These are phyloP conservation scores for Macroglossus sobrinus DNA, from an alignment of 2,113 vertebrate species.

Conservation along the genomic window DNA sequence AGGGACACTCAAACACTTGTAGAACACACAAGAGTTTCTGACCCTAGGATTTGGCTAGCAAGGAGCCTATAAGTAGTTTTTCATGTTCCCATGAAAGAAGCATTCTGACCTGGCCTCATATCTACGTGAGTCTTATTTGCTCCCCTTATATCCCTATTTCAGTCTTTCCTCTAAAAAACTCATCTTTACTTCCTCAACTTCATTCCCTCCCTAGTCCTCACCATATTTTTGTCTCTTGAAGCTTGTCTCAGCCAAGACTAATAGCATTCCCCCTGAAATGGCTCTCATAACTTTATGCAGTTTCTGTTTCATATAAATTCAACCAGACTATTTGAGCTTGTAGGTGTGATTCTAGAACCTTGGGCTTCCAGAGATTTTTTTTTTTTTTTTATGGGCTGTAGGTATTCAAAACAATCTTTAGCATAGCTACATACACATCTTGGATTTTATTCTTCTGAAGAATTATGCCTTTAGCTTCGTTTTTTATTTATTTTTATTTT, in stretches of 20 bases:
- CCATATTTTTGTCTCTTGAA: background rate
- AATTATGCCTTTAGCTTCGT: background rate
- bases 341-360: background rate
- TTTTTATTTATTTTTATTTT: background rate
- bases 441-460: background rate
- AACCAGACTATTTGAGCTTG: background rate
- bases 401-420: background rate
- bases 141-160: background rate
- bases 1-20: background rate
- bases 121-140: background rate
- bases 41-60: background rate
- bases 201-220: background rate
- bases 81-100: background rate
- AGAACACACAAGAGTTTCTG: background rate
- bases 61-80: background rate
- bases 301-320: background rate
- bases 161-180: background rate
- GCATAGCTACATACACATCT: background rate
- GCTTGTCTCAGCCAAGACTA: background rate
- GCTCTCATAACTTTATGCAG: background rate
- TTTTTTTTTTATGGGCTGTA: background rate
- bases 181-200: background rate
- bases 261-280: background rate
- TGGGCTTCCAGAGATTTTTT: background rate
- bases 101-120: rapidly evolving